Conservation (phyloP, 37 sponge, comb jelly and placozoan species). For the Bolinopsis microptera region DNA sequence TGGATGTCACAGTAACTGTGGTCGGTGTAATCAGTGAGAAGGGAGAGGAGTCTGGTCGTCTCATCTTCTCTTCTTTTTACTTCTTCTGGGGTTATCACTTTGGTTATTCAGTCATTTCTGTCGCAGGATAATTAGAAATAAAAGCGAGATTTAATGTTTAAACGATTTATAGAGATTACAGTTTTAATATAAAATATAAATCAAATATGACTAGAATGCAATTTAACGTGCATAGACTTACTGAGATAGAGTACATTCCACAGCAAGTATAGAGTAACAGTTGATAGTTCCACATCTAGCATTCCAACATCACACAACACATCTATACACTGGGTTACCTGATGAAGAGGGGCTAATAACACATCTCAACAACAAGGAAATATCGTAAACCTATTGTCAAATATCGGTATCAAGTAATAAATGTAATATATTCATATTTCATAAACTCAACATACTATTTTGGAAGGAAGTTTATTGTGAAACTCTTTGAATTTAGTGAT, state of each 20-base stretch:
- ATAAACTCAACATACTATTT: background rate
- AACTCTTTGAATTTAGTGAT: constrained; percentile 62
- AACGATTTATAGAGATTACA: no score
- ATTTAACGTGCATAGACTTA: no score
- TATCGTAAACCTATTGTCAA: no score
- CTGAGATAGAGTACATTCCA: constrained; percentile 50
- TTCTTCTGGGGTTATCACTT: constrained; percentile 25
- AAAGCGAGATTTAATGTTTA: no score
- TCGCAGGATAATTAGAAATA: no score
- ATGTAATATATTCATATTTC: background rate
- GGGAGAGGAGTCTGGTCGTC: background rate
- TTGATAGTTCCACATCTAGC: constrained; percentile 19
- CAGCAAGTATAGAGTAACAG: constrained; percentile 25
- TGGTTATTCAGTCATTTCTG: no score
- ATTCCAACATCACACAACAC: constrained; percentile 53
- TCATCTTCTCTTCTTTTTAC: background rate
- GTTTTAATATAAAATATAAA: no score
- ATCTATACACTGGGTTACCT: background rate
- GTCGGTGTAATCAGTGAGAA: constrained; percentile 27
- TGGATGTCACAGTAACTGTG: constrained; percentile 15
- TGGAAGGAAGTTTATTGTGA: constrained; percentile 3
- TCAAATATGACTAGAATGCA: no score
- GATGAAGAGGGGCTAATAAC: background rate
- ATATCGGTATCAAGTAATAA: no score
- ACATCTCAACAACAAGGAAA: background rate